Percentiles rank a stretch among this genome's conserved stretches.
These are phyloP conservation scores for Bradypodion pumilum DNA, from an alignment of 2,797 vertebrate species.

Conservation along the genomic window DNA sequence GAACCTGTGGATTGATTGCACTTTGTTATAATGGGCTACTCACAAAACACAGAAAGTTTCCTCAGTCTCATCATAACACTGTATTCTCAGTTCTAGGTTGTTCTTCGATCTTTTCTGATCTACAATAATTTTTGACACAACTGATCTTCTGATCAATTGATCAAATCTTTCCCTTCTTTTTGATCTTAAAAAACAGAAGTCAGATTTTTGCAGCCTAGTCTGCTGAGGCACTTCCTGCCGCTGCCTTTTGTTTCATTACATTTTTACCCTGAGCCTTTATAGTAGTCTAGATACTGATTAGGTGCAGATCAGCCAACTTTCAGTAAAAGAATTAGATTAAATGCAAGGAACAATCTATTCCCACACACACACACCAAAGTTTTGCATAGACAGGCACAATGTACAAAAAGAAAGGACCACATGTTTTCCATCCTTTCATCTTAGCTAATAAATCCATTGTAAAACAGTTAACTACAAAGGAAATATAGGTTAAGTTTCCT, in stretches of 20 bases:
- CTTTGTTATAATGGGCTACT: background rate
- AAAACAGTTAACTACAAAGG: background rate
- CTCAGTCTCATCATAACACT: background rate
- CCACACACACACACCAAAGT: background rate
- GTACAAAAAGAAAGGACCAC: background rate
- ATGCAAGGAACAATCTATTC: background rate
- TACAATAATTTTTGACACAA: slow-evolving; percentile 54
- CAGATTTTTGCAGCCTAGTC: slow-evolving; percentile 13
- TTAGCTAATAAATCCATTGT: background rate
- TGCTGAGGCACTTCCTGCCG: background rate
- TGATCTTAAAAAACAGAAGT: background rate
- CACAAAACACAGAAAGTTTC: too few species aligned
- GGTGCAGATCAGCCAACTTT: background rate
- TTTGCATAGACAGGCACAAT: background rate
- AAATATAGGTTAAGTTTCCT: background rate
- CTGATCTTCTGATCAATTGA: too few species aligned
- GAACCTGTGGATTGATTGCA: background rate
- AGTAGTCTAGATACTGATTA: background rate
- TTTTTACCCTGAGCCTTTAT: background rate
- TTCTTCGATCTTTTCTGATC: slow-evolving; percentile 60
- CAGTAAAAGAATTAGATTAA: background rate
- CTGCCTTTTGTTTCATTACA: slow-evolving; percentile 7
- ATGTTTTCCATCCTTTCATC: background rate
- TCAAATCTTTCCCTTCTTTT: slow-evolving; percentile 46
- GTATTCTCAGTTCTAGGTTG: slow-evolving; percentile 38